A percentile compares a stretch with the other conserved stretches of the same genome.
These are phyloP conservation scores for Halesus radiatus DNA, from an alignment of 1,140 invertebrate genomes.

Conservation along the genomic window DNA sequence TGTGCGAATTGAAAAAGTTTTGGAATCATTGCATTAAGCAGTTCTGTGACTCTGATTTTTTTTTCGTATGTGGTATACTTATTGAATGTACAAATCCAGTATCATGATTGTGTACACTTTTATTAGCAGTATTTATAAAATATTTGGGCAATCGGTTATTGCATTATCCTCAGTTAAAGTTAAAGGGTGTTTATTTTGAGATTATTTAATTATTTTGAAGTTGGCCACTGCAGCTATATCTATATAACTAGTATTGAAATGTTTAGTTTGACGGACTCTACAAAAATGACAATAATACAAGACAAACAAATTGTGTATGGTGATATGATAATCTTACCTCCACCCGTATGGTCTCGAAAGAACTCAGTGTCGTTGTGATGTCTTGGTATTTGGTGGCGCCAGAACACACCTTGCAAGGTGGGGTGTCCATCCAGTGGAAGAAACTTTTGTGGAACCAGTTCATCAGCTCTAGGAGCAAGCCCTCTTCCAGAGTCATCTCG, in stretches of 20 bases:
- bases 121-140: no score
- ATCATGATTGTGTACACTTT: no score
- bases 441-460: slow-evolving; percentile 94
- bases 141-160: no score
- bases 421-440: slow-evolving; percentile 91
- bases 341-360: slow-evolving; percentile 69
- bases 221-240: background rate
- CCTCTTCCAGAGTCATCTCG: slow-evolving; percentile 78
- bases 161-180: no score
- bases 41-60: no score
- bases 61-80: no score
- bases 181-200: no score
- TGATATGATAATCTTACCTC: slow-evolving; percentile 66
- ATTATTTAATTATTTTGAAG: background rate
- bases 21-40: no score
- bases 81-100: no score
- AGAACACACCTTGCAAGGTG: slow-evolving; percentile 79
- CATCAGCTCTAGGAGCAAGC: slow-evolving; percentile 84
- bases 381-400: slow-evolving; percentile 65
- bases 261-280: background rate
- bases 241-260: background rate
- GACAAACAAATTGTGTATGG: background rate
- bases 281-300: background rate
- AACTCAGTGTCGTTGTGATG: slow-evolving; percentile 60
- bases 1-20: no score